Conservation (phyloP, 2,888 invertebrate species). For the Callyntrura sp. region DNA sequence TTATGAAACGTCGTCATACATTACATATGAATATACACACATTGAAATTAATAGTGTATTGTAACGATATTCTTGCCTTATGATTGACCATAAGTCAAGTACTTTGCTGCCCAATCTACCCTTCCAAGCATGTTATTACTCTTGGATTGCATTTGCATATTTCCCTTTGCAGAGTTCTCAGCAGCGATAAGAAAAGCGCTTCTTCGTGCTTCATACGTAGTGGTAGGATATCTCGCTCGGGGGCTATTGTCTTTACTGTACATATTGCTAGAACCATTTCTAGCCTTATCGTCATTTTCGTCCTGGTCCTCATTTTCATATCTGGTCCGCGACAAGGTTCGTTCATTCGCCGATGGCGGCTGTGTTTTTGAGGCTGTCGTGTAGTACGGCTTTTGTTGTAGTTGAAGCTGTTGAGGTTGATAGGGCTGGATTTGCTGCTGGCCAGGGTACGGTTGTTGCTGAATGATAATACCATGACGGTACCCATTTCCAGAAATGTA, state of each 20-base stretch:
- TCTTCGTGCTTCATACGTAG: conserved; percentile 80
- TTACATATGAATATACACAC: not conserved
- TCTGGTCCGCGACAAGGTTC: conserved; percentile 50
- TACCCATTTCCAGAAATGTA: conserved; percentile 82
- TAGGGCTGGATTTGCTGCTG: conserved; percentile 74
- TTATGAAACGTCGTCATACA: conserved; percentile 9
- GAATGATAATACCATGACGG: conserved; percentile 70
- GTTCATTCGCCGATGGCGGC: conserved; percentile 56
- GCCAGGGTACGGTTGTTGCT: conserved; percentile 73
- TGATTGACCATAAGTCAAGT: conserved; percentile 82
- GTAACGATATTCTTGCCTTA: conserved; percentile 71
- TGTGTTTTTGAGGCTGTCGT: conserved; percentile 47
- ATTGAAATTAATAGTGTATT: too few species aligned
- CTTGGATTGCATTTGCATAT: conserved; percentile 73
- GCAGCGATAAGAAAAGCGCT: conserved; percentile 79
- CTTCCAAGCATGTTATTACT: conserved; percentile 78
- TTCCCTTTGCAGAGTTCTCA: conserved; percentile 74
- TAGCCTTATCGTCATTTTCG: conserved; percentile 68
- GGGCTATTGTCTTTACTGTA: conserved; percentile 72
- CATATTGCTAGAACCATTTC: conserved; percentile 63
- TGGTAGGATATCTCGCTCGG: conserved; percentile 73
- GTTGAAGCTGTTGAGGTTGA: conserved; percentile 66
- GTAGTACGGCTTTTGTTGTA: conserved; percentile 70
- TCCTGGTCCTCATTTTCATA: conserved; percentile 71
- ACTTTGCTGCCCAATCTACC: conserved; percentile 83